Evolutionary conservation across 2,888 invertebrate species (phyloP).

Genomic region (Julus scanicus): DNA sequence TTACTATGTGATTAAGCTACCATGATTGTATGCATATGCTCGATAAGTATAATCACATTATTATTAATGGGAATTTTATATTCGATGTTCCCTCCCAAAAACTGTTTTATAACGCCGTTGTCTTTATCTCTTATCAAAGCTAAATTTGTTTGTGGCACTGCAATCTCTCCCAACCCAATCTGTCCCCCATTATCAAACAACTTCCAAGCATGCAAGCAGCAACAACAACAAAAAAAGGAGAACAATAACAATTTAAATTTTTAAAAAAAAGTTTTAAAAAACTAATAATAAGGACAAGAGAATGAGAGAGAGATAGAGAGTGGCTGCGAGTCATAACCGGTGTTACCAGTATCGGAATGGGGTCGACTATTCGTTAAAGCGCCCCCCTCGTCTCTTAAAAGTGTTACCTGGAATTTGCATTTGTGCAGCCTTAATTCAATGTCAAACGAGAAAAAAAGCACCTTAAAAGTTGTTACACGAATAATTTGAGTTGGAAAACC

Average conservation of each 20-base stretch:
- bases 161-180: neutral
- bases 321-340: constrained; percentile 23
- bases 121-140: neutral
- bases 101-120: neutral
- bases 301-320: neutral
- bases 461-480: constrained; percentile 19
- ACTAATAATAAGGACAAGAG: constrained; percentile 36
- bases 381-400: neutral
- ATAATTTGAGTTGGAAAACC: constrained; percentile 18
- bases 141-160: neutral
- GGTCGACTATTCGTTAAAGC: constrained; percentile 3
- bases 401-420: constrained; percentile 42
- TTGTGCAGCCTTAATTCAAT: constrained; percentile 38
- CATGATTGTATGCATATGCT: neutral
- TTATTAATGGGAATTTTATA: neutral
- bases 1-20: neutral
- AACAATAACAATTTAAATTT: constrained; percentile 13
- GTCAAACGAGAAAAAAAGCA: constrained; percentile 23
- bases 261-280: neutral
- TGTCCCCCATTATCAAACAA: constrained; percentile 36
- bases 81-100: neutral
- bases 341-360: constrained; percentile 42
- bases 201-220: constrained; percentile 16
- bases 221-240: constrained; percentile 30
- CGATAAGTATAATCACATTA: neutral